Conservation (phyloP, 1,140 invertebrate genomes). For the Ceratitis capitata region DNA sequence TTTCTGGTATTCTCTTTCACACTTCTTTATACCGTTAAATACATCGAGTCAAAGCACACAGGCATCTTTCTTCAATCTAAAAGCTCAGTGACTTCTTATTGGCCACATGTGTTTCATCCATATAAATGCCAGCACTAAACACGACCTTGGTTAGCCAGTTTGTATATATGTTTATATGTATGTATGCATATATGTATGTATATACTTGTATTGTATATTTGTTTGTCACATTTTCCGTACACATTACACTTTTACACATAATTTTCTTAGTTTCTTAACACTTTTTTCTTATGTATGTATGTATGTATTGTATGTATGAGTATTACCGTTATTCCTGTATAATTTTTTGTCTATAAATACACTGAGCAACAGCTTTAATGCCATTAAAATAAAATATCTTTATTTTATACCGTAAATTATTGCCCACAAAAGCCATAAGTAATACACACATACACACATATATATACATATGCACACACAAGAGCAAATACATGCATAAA, state of each 20-base stretch:
- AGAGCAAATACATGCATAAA: too few species aligned
- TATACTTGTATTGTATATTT: not conserved
- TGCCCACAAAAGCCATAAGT: not conserved
- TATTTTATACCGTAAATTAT: constrained; percentile 20
- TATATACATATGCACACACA: not conserved
- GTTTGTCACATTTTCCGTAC: not conserved
- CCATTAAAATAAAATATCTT: constrained; percentile 28
- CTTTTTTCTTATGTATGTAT: too few species aligned
- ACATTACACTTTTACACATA: not conserved
- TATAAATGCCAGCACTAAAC: not conserved
- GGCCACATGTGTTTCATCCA: not conserved
- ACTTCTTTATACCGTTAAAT: not conserved
- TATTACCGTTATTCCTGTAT: not conserved
- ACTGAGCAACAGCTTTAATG: not conserved
- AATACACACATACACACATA: not conserved
- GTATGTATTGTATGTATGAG: too few species aligned
- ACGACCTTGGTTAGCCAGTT: constrained; percentile 11
- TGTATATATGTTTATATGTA: not conserved
- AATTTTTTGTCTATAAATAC: not conserved
- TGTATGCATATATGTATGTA: not conserved
- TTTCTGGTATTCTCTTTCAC: not conserved
- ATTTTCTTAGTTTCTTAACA: not conserved
- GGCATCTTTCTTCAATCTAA: not conserved
- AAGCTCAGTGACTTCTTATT: not conserved
- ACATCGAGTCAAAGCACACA: not conserved